These are phyloP conservation scores for Amniataba percoides DNA, from an alignment of 2,797 vertebrate species.

Conservation along the genomic window DNA sequence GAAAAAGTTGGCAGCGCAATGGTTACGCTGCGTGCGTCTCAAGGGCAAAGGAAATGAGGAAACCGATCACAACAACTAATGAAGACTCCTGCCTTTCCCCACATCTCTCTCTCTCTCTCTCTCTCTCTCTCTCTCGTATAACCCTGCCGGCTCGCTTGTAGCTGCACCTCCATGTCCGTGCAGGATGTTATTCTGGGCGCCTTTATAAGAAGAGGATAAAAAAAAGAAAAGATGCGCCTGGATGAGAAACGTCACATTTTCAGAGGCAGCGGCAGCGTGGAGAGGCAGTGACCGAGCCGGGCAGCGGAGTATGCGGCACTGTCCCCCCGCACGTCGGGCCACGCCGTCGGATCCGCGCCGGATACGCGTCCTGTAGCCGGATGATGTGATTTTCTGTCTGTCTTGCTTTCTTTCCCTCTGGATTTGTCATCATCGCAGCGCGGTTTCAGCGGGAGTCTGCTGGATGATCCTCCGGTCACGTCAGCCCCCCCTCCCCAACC, in stretches of 20 bases:
- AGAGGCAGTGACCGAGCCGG: conserved; percentile 65
- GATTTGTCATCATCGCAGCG: conserved; percentile 65
- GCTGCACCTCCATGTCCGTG: conserved; percentile 54
- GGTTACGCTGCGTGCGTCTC: conserved; percentile 81
- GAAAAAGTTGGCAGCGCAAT: conserved; percentile 85
- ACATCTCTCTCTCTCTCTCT: conserved; percentile 25
- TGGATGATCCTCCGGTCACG: conserved; percentile 61
- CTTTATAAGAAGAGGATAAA: conserved; percentile 58
- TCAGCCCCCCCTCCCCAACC: conserved; percentile 37
- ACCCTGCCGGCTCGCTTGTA: conserved; percentile 25
- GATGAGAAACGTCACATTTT: conserved; percentile 75
- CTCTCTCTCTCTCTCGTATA: too few relatives aligned
- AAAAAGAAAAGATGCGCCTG: conserved; percentile 62
- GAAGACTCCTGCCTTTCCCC: conserved; percentile 58
- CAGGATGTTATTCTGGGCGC: conserved; percentile 52
- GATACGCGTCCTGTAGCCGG: conserved; percentile 51
- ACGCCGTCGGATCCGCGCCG: conserved; percentile 49
- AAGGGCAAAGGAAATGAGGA: conserved; percentile 85
- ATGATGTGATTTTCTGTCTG: conserved; percentile 32
- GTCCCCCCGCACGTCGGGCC: conserved; percentile 47
- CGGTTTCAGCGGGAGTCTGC: conserved; percentile 62
- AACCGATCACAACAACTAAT: conserved; percentile 66
- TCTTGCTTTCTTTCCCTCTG: neutral
- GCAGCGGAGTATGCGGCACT: conserved; percentile 66
- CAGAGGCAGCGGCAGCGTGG: conserved; percentile 64